Evolutionary conservation across 2,113 vertebrate genomes (phyloP), one percentile per base, ranked within the genome.

Genomic region (mouse (Mus musculus)): DNA sequence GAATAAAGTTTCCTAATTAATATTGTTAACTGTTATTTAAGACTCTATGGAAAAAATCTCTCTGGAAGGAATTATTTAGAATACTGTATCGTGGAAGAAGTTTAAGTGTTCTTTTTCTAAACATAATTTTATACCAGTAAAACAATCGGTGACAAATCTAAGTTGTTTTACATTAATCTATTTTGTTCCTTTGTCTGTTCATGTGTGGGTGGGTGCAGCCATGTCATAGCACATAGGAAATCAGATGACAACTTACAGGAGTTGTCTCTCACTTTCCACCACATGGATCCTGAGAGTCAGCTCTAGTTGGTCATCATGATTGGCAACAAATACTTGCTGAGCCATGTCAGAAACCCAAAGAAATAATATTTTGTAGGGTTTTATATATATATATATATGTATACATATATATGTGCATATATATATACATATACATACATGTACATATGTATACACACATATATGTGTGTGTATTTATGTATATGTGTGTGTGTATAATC

Each of bases 1-100:
- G 49, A 91, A 91, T 86, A 87, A 63, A 87, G 81, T 89, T 78
- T 63, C 17, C 26, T 67, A 71, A 17, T 81, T 42, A 76, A n/a
- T 90, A 3, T 63, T 54, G 13, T 87, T 93, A 39, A 19, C 69
- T 67, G 4, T 96, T 94, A 20, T 82, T 91, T 95, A 82, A 56
- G 20, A 82, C 85, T 91, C 71, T 39, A 72, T n/a, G 46, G 46
- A 86, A 36, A 49, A 36, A 24, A 5, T n/a, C 10, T 26, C 10
- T 93, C 49, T 93, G 39, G 28, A 46, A 2, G 91, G 54, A 92
- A 56, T 4, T 91, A 1, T 89, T 3, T 69, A 84, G 94, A 95
- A 63, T 85, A 54, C 28, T 39, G 77, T 56, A 28, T 59, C n/a
- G 11, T 85, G 56, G n/a, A 65, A 46, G 28, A 96, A 96, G 61